phyloP scores from a whole-genome alignment of 2,113 vertebrate species.

The Sylvilagus bachmani region DNA sequence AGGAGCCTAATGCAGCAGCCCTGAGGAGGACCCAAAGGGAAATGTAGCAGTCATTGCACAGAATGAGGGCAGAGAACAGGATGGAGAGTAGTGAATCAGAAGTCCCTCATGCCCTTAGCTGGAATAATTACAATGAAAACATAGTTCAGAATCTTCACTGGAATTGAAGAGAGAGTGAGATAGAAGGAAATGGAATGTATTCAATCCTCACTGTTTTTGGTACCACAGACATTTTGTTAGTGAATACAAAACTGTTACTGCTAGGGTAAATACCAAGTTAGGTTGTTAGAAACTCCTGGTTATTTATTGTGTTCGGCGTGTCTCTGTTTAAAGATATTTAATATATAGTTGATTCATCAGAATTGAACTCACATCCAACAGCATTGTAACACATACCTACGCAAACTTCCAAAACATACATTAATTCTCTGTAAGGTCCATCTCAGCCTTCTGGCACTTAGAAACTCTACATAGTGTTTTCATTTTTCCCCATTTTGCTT shows the following conservation, averaged over 20 bases:
- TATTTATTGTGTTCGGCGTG: background rate
- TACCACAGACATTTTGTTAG: background rate
- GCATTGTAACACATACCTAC: background rate
- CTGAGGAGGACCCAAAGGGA: background rate
- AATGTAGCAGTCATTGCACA: background rate
- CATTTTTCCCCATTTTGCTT: background rate
- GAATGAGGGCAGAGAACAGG: background rate
- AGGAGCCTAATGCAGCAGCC: background rate
- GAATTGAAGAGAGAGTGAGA: background rate
- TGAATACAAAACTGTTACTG: background rate
- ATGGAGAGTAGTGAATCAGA: background rate
- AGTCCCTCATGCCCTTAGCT: background rate
- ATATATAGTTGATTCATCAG: background rate
- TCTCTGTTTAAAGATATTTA: background rate
- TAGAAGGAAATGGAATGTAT: background rate
- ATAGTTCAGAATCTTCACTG: background rate
- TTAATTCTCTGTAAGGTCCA: background rate
- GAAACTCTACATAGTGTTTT: background rate
- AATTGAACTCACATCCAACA: background rate
- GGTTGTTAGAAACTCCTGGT: background rate
- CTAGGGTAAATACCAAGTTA: background rate
- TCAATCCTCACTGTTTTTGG: background rate
- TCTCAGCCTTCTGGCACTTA: background rate
- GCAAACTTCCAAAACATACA: background rate
- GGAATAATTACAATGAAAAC: background rate